A percentile compares a stretch with the other conserved stretches of the same genome.
These are phyloP conservation scores for Ploceus nigricollis DNA, from an alignment of 2,113 vertebrate genomes.

Conservation along the genomic window DNA sequence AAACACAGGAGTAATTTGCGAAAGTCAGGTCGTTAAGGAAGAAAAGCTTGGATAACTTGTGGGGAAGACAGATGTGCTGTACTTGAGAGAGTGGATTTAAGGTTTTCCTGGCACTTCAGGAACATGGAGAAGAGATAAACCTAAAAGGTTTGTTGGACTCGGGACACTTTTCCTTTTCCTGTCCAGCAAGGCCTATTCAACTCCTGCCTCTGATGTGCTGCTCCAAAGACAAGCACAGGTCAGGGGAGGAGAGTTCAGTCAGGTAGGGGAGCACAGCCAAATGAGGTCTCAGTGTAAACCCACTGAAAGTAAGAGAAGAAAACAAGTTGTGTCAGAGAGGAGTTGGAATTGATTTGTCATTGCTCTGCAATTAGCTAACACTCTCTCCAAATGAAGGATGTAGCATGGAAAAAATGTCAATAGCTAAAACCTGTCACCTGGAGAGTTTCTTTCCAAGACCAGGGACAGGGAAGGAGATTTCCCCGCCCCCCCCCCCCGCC, in stretches of 20 bases:
- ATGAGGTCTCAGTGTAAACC: background rate
- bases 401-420: background rate
- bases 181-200: background rate
- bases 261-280: background rate
- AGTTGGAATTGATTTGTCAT: background rate
- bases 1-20: background rate
- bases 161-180: background rate
- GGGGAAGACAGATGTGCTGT: background rate
- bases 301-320: background rate
- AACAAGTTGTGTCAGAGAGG: background rate
- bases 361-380: background rate
- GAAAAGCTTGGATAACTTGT: background rate
- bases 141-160: background rate
- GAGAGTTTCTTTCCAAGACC: background rate
- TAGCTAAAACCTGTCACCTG: background rate
- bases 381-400: background rate
- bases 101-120: background rate
- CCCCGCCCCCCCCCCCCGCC: accelerated
- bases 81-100: background rate
- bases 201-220: background rate
- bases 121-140: background rate
- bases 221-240: background rate
- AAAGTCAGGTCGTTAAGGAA: background rate
- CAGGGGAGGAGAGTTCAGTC: background rate
- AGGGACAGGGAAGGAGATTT: background rate